Evolutionary conservation across 2,113 vertebrate species (phyloP).

Genomic region (Isurus oxyrinchus): DNA sequence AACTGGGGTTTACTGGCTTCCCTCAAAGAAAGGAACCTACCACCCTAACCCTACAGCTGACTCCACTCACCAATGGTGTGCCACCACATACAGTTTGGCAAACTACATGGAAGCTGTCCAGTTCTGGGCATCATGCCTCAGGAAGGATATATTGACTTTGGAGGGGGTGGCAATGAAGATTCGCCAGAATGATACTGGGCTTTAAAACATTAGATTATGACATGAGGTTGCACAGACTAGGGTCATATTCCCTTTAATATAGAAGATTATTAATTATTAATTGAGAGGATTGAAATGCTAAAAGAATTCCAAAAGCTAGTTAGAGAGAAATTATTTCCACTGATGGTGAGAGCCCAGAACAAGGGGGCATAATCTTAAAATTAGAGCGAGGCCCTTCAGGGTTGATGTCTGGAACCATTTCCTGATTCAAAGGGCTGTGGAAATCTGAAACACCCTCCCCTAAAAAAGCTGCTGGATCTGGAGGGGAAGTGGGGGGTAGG

Average conservation of each 20-base stretch:
- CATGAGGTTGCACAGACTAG: neutral
- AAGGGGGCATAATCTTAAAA: neutral
- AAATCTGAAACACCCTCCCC: neutral
- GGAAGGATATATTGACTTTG: neutral
- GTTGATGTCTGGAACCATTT: neutral
- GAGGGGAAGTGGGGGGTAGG: too few relatives aligned
- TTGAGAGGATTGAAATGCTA: neutral
- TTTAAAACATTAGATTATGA: neutral
- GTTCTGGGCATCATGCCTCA: neutral
- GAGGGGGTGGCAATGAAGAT: neutral
- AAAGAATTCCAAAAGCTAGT: neutral
- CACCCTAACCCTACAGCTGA: neutral
- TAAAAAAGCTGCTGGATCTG: neutral
- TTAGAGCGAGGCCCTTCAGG: neutral
- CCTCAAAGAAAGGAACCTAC: too few relatives aligned
- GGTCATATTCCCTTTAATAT: neutral
- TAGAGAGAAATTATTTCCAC: neutral
- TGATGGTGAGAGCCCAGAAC: neutral
- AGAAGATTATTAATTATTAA: neutral
- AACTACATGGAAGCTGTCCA: neutral
- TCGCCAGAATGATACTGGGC: neutral
- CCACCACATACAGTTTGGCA: neutral
- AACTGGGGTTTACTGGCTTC: neutral
- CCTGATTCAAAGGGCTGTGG: neutral
- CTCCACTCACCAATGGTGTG: too few relatives aligned